phyloP scores from a whole-genome alignment of 2,888 invertebrate genomes.

The Glyphotaelius pellucidus region DNA sequence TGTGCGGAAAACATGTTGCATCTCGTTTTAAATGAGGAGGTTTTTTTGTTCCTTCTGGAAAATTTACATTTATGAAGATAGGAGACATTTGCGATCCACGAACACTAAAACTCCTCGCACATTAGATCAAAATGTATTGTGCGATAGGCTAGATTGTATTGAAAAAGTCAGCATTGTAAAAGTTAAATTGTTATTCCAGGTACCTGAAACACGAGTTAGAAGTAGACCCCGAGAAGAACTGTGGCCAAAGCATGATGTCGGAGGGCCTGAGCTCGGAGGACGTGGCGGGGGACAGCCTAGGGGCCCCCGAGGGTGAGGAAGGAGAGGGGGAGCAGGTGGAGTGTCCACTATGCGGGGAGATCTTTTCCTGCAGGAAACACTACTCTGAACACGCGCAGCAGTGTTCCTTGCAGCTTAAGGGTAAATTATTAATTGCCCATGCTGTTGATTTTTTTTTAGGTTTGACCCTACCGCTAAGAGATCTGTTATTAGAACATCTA shows the following conservation, averaged over 20 bases:
- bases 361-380: slow-evolving; percentile 56
- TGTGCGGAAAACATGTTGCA: no score
- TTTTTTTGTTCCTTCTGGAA: no score
- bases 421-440: slow-evolving; percentile 42
- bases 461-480: neutral
- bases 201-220: slow-evolving; percentile 52
- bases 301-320: slow-evolving; percentile 4
- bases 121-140: no score
- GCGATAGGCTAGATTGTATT: no score
- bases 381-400: slow-evolving; percentile 59
- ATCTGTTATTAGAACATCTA: neutral
- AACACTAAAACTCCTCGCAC: no score
- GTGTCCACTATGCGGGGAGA: slow-evolving; percentile 62
- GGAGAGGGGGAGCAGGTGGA: slow-evolving; percentile 18
- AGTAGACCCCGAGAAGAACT: slow-evolving; percentile 46
- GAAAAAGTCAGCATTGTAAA: neutral
- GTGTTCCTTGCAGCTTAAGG: slow-evolving; percentile 64
- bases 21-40: no score
- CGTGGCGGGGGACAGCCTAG: slow-evolving; percentile 20
- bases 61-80: no score
- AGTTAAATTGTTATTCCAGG: slow-evolving; percentile 37
- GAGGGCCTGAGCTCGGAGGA: slow-evolving; percentile 44
- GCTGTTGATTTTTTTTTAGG: neutral
- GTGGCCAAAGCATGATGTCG: slow-evolving; percentile 13
- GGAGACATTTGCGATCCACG: no score